phyloP scores from a whole-genome alignment of 2,888 invertebrate species.

The Willowsia nigromaculata region DNA sequence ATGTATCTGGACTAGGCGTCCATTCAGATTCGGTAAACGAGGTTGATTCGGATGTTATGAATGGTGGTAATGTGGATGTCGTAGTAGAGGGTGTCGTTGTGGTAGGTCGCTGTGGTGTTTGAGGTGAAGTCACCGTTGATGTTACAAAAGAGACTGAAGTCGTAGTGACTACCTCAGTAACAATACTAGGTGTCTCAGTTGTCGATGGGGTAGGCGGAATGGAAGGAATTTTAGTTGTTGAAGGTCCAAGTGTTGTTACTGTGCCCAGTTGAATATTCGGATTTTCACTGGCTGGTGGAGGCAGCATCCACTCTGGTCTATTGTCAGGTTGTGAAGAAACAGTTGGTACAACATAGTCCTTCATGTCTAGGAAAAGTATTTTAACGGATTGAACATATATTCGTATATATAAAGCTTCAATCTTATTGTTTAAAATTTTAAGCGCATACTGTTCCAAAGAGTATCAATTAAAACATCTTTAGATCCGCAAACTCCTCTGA shows the following conservation, averaged over 20 bases:
- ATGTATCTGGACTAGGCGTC: not conserved
- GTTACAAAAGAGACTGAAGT: constrained; percentile 51
- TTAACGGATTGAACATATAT: not conserved
- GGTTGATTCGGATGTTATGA: not conserved
- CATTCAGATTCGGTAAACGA: not conserved
- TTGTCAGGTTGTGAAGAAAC: constrained; percentile 61
- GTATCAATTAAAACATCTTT: constrained; percentile 88
- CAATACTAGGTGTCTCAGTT: constrained; percentile 19
- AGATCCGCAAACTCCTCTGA: constrained; percentile 89
- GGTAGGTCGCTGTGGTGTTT: not conserved
- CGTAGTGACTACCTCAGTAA: constrained; percentile 43
- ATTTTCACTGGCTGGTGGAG: constrained; percentile 74
- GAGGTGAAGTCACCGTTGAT: constrained; percentile 71
- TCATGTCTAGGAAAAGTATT: constrained; percentile 82
- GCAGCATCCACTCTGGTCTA: constrained; percentile 72
- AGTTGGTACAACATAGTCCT: constrained; percentile 82
- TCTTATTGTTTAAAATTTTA: not conserved
- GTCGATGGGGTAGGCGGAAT: constrained; percentile 14
- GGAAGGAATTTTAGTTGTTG: constrained; percentile 37
- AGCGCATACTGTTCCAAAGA: constrained; percentile 82
- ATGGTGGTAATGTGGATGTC: constrained; percentile 13
- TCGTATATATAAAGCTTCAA: no score
- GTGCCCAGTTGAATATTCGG: constrained; percentile 65
- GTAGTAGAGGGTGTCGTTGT: constrained; percentile 21
- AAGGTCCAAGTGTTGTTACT: constrained; percentile 76